Percentiles rank a stretch among this genome's conserved stretches.
Evolutionary conservation across 2,888 invertebrate genomes (phyloP).

Genomic region (Habrosyne pyritoides): DNA sequence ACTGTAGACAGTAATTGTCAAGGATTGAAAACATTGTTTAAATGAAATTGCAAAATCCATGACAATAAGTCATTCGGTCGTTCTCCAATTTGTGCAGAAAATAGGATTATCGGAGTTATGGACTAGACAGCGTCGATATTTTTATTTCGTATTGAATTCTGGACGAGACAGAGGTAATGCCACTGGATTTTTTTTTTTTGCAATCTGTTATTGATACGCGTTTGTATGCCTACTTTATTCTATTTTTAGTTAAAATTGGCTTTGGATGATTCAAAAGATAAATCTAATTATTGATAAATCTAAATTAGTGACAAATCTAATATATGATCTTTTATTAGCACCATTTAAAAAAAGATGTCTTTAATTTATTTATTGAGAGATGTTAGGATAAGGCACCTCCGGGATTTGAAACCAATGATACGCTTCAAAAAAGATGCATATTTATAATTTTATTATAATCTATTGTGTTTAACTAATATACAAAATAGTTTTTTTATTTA

Average conservation of each 20-base stretch:
- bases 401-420: constrained; percentile 71
- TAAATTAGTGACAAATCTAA: too few relatives aligned
- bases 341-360: too few relatives aligned
- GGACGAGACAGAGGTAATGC: background rate
- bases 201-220: background rate
- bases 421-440: too few relatives aligned
- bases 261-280: too few relatives aligned
- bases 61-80: constrained; percentile 34
- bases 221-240: background rate
- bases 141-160: background rate
- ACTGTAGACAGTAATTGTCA: background rate
- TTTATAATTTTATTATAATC: too few relatives aligned
- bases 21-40: constrained; percentile 31
- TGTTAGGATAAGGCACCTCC: constrained; percentile 47
- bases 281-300: too few relatives aligned
- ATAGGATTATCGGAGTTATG: constrained; percentile 26
- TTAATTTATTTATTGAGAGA: too few relatives aligned
- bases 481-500: too few relatives aligned
- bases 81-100: constrained; percentile 35
- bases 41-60: constrained; percentile 23
- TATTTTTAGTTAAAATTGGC: too few relatives aligned
- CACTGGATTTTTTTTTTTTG: background rate
- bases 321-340: too few relatives aligned
- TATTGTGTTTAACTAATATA: too few relatives aligned
- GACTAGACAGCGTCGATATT: background rate